Conservation (phyloP, 2,113 vertebrate genomes). For the Xerus inauris region DNA sequence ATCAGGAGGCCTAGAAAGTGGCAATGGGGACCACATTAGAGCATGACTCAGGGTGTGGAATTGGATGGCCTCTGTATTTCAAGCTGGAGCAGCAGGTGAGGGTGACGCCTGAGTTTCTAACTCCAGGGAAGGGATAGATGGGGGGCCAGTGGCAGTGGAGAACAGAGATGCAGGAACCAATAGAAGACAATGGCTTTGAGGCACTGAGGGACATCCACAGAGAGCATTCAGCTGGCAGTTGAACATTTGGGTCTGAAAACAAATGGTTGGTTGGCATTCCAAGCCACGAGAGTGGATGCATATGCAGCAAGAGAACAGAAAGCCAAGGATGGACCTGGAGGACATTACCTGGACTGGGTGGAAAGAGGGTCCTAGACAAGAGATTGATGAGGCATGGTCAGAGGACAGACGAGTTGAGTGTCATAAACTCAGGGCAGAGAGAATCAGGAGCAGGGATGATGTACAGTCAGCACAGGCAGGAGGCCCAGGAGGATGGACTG, state of each 20-base stretch:
- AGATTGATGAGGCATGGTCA: neutral
- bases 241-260: neutral
- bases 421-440: neutral
- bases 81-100: neutral
- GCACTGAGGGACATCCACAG: neutral
- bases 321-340: neutral
- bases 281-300: neutral
- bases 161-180: neutral
- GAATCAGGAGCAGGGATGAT: neutral
- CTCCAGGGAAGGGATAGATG: neutral
- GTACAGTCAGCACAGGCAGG: neutral
- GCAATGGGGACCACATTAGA: neutral
- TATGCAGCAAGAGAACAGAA: neutral
- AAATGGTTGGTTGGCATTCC: neutral
- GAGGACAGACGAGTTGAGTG: neutral
- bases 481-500: neutral
- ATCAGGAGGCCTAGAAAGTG: neutral
- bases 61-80: neutral
- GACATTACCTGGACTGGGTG: neutral
- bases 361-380: neutral
- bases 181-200: neutral
- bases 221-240: neutral
- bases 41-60: neutral
- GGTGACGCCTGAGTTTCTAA: neutral
- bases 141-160: neutral